Conservation (phyloP, 1,140 invertebrate genomes). For the Drosophila truncata region DNA sequence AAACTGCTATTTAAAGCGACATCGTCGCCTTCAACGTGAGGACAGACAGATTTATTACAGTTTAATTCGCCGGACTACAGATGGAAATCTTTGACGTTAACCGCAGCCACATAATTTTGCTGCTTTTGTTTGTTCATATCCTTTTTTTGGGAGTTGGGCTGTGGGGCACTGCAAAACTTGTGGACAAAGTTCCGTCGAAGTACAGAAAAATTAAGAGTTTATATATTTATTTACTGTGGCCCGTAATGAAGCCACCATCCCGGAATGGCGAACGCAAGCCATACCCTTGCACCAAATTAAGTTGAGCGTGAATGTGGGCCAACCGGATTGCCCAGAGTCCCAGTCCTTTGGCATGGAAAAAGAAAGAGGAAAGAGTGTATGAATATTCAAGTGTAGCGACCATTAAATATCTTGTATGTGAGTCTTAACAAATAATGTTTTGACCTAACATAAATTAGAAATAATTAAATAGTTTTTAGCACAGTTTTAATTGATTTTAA, state of each 20-base stretch:
- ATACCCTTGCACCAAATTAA: conserved; percentile 49
- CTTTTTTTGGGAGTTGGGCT: neutral
- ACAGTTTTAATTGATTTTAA: too few relatives aligned
- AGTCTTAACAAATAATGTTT: neutral
- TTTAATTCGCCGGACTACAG: conserved; percentile 59
- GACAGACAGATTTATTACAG: conserved; percentile 75
- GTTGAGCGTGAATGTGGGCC: conserved; percentile 64
- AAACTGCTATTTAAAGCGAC: conserved; percentile 56
- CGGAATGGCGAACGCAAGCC: conserved; percentile 13
- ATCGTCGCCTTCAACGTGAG: conserved; percentile 28
- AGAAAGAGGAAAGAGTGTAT: neutral
- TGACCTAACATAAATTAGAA: neutral
- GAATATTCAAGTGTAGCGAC: neutral
- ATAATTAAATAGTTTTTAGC: too few relatives aligned
- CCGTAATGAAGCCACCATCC: conserved; percentile 47
- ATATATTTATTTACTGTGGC: conserved; percentile 73
- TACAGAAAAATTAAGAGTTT: conserved; percentile 71
- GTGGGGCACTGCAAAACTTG: conserved; percentile 12
- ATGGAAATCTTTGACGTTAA: conserved; percentile 36
- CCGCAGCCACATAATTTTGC: conserved; percentile 36
- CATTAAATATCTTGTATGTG: neutral
- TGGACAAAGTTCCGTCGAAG: conserved; percentile 44
- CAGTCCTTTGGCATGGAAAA: conserved; percentile 20
- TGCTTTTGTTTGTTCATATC: conserved; percentile 38
- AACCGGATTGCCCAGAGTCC: conserved; percentile 20